A percentile compares a stretch with the other conserved stretches of the same genome.
These are phyloP conservation scores for Pseudanteris insignis DNA, from an alignment of 2,888 invertebrate genomes.

Conservation along the genomic window DNA sequence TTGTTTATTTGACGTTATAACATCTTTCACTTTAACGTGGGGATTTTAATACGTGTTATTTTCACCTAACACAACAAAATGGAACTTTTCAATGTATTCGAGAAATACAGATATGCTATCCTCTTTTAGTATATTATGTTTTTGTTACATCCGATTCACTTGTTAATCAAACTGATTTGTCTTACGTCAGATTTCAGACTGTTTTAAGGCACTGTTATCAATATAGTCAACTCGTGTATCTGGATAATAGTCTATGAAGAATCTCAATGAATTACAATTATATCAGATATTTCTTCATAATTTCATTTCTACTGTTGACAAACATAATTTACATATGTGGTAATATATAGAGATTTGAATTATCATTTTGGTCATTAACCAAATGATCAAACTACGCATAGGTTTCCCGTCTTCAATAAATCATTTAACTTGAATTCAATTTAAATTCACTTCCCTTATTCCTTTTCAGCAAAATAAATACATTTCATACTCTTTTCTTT, in stretches of 20 bases:
- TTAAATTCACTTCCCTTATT: conserved; percentile 22
- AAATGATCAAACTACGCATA: conserved; percentile 1
- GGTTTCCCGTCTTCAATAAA: conserved; percentile 24
- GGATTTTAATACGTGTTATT: no score
- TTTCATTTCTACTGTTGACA: neutral
- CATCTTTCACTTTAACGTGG: no score
- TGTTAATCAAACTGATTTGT: conserved; percentile 22
- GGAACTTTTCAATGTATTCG: conserved; percentile 13
- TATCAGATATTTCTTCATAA: conserved; percentile 2
- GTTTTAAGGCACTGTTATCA: conserved; percentile 39
- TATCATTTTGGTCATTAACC: no score
- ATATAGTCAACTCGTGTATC: conserved; percentile 12
- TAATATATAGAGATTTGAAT: no score
- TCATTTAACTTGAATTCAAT: neutral
- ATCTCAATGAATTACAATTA: conserved; percentile 13
- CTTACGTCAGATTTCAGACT: conserved; percentile 17
- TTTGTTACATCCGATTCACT: conserved; percentile 12
- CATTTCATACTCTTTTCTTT: neutral
- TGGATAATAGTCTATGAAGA: conserved; percentile 16
- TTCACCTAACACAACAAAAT: conserved; percentile 6
- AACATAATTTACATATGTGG: neutral
- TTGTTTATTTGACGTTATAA: conserved; percentile 7
- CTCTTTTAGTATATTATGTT: no score
- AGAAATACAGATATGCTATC: conserved; percentile 27
- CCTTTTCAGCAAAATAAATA: conserved; percentile 32